A percentile compares a stretch with the other conserved stretches of the same genome.
Evolutionary conservation across 2,888 invertebrate genomes (phyloP).

Genomic region (Erebia palarica): DNA sequence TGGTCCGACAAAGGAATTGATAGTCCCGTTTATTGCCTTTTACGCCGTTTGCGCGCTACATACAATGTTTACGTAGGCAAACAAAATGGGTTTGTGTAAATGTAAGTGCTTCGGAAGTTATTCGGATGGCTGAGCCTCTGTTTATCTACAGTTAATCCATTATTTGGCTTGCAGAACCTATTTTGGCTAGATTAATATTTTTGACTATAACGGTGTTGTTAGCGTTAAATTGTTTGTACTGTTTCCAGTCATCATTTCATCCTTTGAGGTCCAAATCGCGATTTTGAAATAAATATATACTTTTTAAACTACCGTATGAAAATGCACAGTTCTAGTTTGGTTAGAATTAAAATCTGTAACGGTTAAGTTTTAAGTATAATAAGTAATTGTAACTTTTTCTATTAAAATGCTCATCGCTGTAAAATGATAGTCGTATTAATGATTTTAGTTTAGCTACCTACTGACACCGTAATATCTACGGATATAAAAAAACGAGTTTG

Average conservation of each 20-base stretch:
- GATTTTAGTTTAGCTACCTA: neutral
- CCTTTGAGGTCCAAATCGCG: neutral
- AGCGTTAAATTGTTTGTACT: neutral
- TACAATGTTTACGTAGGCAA: constrained; percentile 27
- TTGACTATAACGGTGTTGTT: neutral
- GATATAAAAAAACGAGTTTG: no score
- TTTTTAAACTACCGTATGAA: neutral
- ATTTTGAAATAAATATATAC: neutral
- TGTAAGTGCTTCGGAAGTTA: constrained; percentile 17
- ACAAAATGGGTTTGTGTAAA: constrained; percentile 30
- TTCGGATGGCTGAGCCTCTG: constrained; percentile 19
- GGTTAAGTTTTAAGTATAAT: neutral
- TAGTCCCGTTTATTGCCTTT: constrained; percentile 29
- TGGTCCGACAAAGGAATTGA: constrained; percentile 19
- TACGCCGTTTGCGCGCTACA: constrained; percentile 26
- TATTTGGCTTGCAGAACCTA: neutral
- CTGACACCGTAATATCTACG: neutral
- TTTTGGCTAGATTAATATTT: neutral
- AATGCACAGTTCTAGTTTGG: neutral
- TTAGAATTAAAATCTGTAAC: neutral
- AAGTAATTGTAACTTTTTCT: neutral
- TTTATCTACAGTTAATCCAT: constrained; percentile 3
- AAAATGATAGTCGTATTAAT: no score
- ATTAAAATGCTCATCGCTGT: neutral
- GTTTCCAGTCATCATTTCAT: neutral